Percentiles rank a stretch among this genome's conserved stretches.
Evolutionary conservation across 2,797 vertebrate species (phyloP).

Genomic region (Haliaeetus vocifer): DNA sequence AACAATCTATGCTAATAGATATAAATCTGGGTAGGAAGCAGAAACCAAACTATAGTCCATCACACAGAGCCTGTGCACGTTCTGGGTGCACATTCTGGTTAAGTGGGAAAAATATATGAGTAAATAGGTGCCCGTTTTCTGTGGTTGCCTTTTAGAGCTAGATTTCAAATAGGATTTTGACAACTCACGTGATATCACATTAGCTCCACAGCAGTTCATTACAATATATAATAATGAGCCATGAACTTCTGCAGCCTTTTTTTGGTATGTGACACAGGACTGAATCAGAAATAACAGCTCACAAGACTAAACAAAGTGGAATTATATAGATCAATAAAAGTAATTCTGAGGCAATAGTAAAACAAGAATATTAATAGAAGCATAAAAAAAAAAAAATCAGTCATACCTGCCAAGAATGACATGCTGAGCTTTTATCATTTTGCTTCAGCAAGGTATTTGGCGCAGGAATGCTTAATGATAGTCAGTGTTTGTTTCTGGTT

Average conservation of each 20-base stretch:
- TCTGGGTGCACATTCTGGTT: not conserved
- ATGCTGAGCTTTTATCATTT: slow-evolving; percentile 42
- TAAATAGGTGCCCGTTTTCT: not conserved
- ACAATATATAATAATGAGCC: not conserved
- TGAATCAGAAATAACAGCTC: not conserved
- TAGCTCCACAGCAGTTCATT: not conserved
- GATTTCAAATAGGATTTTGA: not conserved
- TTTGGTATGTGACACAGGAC: not conserved
- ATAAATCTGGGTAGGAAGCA: not conserved
- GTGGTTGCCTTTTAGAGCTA: not conserved
- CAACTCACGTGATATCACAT: not conserved
- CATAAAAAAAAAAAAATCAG: not conserved
- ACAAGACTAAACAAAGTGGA: not conserved
- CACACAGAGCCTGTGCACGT: not conserved
- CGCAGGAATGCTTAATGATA: slow-evolving; percentile 52
- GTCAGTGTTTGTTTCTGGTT: slow-evolving; percentile 61
- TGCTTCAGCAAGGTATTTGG: slow-evolving; percentile 45
- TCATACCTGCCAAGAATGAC: slow-evolving; percentile 24
- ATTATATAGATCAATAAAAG: not conserved
- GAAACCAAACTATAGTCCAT: not conserved
- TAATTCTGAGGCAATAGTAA: not conserved
- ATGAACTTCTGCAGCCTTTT: not conserved
- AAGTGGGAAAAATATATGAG: not conserved
- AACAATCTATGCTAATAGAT: not conserved
- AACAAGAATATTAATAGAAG: not conserved